Conservation (phyloP, 2,113 vertebrate species). For the Hyperopisus bebe region DNA sequence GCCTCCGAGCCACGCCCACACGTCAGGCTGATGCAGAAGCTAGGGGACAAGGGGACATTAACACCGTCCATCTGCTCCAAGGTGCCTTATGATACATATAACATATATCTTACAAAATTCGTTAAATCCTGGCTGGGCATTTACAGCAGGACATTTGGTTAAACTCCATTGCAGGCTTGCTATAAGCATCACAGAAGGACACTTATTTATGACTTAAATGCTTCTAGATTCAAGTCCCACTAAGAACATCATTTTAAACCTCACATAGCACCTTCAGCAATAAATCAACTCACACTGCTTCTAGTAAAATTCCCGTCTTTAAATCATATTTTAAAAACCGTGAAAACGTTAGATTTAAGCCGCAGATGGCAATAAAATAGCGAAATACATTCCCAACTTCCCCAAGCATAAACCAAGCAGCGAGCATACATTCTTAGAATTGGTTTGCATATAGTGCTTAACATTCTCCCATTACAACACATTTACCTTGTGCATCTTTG, state of each 20-base stretch:
- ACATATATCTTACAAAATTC: neutral
- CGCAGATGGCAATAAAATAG: neutral
- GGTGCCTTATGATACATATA: neutral
- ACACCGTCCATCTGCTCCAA: neutral
- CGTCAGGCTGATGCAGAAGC: slow-evolving; percentile 88
- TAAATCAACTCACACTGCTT: neutral
- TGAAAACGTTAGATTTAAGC: neutral
- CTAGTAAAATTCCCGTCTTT: neutral
- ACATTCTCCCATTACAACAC: neutral
- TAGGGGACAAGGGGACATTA: slow-evolving; percentile 38
- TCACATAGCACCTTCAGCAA: neutral
- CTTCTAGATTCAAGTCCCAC: neutral
- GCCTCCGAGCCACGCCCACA: slow-evolving; percentile 74
- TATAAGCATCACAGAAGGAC: neutral
- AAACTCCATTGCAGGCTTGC: neutral
- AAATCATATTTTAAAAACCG: neutral
- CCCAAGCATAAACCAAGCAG: neutral
- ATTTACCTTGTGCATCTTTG: neutral
- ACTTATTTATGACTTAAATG: neutral
- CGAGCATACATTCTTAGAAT: neutral
- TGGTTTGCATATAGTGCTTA: neutral
- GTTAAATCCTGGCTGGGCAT: neutral
- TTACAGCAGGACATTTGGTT: neutral
- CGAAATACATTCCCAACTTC: neutral
- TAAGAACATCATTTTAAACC: neutral